Conservation (phyloP, 2,797 vertebrate genomes). For the Enteromius afrohamiltoni region DNA sequence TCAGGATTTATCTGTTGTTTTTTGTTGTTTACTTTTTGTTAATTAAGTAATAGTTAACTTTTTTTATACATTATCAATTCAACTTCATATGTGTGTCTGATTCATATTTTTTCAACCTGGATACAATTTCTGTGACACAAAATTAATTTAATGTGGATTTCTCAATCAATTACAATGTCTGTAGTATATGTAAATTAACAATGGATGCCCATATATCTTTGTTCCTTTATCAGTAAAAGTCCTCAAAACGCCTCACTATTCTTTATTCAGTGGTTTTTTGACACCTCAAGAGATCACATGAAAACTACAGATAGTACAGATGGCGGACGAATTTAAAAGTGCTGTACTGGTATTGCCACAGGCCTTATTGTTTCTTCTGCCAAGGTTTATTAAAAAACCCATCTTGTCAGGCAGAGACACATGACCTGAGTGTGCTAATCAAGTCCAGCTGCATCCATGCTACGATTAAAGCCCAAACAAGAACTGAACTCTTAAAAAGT, state of each 20-base stretch:
- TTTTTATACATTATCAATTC: not conserved
- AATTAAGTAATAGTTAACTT: not conserved
- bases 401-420: constrained; percentile 22
- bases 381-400: not conserved
- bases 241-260: not conserved
- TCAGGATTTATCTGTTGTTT: too few relatives aligned
- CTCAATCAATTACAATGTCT: not conserved
- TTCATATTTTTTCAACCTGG: not conserved
- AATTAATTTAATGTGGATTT: not conserved
- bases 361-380: not conserved
- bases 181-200: not conserved
- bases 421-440: constrained; percentile 72
- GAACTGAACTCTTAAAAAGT: constrained; percentile 77
- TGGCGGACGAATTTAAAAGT: not conserved
- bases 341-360: not conserved
- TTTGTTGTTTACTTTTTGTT: too few relatives aligned
- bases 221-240: not conserved
- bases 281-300: not conserved
- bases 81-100: not conserved
- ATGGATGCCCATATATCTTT: not conserved
- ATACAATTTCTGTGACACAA: not conserved
- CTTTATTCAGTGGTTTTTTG: not conserved
- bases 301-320: not conserved
- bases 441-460: constrained; percentile 82
- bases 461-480: constrained; percentile 82